These are phyloP conservation scores for Rotaria macrura DNA, from an alignment of 2,888 invertebrate species.

Conservation along the genomic window DNA sequence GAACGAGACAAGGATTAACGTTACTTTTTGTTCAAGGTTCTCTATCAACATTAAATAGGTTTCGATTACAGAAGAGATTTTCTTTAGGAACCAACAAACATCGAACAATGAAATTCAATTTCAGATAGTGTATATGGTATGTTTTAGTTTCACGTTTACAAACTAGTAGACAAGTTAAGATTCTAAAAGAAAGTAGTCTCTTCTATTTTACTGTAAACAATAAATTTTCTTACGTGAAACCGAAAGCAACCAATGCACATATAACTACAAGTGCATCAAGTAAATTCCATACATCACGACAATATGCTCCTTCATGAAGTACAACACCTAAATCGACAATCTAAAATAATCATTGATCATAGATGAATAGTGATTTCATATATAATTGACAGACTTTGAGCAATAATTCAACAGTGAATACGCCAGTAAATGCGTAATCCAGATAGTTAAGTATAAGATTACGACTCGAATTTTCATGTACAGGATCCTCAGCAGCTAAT, in stretches of 20 bases:
- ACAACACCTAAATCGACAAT: conserved; percentile 71
- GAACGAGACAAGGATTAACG: too few species aligned
- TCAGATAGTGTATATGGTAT: too few species aligned
- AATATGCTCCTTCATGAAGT: conserved; percentile 90
- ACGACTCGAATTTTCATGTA: conserved; percentile 71
- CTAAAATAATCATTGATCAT: conserved; percentile 41
- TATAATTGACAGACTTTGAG: conserved; percentile 53
- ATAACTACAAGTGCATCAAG: conserved; percentile 98
- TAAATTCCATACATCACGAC: conserved; percentile 96
- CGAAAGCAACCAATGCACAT: conserved; percentile 92
- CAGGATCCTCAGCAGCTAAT: conserved; percentile 97
- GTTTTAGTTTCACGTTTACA: too few species aligned
- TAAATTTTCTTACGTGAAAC: conserved; percentile 58
- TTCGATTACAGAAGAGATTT: too few species aligned
- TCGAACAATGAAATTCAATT: too few species aligned
- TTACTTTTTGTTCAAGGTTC: too few species aligned
- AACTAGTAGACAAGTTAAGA: too few species aligned
- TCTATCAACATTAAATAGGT: too few species aligned
- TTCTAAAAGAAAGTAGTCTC: too few species aligned
- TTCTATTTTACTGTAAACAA: too few species aligned
- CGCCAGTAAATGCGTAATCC: conserved; percentile 98
- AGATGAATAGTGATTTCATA: not conserved
- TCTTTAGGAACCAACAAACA: too few species aligned
- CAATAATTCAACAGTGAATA: conserved; percentile 98
- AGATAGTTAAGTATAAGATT: conserved; percentile 88